These are phyloP conservation scores for Delia radicum DNA, from an alignment of 1,140 invertebrate genomes.

Conservation along the genomic window DNA sequence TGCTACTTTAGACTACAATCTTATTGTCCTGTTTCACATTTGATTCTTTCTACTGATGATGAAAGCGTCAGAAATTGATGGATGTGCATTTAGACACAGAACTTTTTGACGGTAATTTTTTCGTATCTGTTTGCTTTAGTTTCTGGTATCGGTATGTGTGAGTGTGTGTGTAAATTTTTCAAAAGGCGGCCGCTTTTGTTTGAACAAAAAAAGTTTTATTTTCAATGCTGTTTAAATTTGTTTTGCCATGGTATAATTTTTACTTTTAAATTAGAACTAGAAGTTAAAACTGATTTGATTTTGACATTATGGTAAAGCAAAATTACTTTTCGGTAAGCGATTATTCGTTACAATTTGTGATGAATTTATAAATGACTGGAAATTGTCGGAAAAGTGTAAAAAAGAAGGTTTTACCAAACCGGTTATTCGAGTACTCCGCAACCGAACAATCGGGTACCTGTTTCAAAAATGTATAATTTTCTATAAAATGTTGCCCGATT, in stretches of 20 bases:
- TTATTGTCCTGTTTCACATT: slow-evolving; percentile 14
- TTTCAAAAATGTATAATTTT: too few species aligned
- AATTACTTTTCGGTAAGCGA: too few species aligned
- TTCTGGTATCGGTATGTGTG: not conserved
- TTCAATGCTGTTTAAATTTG: not conserved
- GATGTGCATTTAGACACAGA: slow-evolving; percentile 37
- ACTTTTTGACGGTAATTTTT: not conserved
- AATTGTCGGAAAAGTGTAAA: too few species aligned
- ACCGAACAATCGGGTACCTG: too few species aligned
- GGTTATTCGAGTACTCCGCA: too few species aligned
- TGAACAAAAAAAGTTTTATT: not conserved
- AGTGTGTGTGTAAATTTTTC: not conserved
- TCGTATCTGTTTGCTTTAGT: not conserved
- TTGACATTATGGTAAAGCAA: too few species aligned
- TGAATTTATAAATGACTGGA: too few species aligned
- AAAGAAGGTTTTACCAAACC: too few species aligned
- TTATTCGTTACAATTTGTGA: too few species aligned
- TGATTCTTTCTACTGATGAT: not conserved
- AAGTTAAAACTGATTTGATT: not conserved
- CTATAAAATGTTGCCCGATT: too few species aligned
- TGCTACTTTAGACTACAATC: slow-evolving; percentile 6
- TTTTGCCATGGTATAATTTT: not conserved
- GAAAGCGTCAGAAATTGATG: slow-evolving; percentile 56
- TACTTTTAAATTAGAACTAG: not conserved
- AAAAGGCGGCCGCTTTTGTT: slow-evolving; percentile 22